Base-by-base conservation (phyloP, 2,888 invertebrate species). In the Latrodectus hesperus region DNA sequence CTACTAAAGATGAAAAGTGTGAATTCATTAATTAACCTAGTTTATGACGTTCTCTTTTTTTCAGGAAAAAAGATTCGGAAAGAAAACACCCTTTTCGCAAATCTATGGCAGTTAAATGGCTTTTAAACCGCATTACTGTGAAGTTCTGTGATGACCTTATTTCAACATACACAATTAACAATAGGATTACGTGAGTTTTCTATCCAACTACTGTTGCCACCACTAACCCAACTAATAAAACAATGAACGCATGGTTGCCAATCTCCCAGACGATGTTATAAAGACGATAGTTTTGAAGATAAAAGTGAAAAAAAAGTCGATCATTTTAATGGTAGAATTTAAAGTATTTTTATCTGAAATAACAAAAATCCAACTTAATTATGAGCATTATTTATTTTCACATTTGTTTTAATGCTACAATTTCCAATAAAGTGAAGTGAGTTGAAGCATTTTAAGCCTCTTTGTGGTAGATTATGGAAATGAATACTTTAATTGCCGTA, bases 81-180 rank as follows among this genome's bases (percentile, higher is more conserved):
- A 38, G 16, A 52, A 51, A 38, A 52, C 71, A n/a, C 26, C n/a
- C 8, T 14, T 64, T 64, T 65, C 49, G 5, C 52, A 78, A 49
- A 78, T 51, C n/a, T 60, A 64, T 51, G 65, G 74, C 49, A 49
- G 70, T 81, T 81, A 65, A 67, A 49, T 55, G 70, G 68, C 51
- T 74, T 55, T 68, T 53, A 38, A 53, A 16, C 8, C 17, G 10
- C 38, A 17, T 51, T 55, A 22, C 79, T 71, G 55, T 68, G 70
- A 75, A 70, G 53, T 75, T 52, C 86, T 68, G 26, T 12, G 10
- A n/a, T 77, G 86, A 86, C 86, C 86, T 65, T 74, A 76, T 86
- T 86, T 72, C 52, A 53, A 80, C 16, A 16, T 17, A 70, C 49
- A 86, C 86, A 86, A 86, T 86, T 86, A 86, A 86, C 86, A 86